Conservation (phyloP, 2,797 vertebrate genomes). For the Anas georgica region DNA sequence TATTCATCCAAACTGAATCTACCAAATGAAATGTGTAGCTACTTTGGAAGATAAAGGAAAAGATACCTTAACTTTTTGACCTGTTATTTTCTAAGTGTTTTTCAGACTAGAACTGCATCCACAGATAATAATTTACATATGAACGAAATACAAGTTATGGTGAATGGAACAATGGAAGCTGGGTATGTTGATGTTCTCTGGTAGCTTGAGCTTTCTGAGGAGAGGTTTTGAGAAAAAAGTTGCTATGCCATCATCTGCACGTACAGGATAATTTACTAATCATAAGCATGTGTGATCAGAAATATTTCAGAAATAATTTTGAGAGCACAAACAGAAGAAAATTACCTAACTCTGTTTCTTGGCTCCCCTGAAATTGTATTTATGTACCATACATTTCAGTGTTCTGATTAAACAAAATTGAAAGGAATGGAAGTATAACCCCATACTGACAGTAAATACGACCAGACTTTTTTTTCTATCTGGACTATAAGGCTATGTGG, state of each 20-base stretch:
- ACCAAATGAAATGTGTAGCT: neutral
- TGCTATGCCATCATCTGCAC: neutral
- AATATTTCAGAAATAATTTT: neutral
- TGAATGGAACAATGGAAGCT: neutral
- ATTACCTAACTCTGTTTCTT: neutral
- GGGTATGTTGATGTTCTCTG: neutral
- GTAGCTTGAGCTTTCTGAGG: neutral
- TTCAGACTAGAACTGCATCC: neutral
- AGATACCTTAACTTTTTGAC: neutral
- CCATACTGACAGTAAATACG: neutral
- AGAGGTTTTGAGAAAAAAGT: neutral
- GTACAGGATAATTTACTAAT: neutral
- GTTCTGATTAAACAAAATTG: neutral
- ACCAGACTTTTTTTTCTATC: neutral
- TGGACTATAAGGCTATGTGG: neutral
- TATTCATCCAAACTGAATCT: neutral
- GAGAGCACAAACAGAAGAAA: neutral
- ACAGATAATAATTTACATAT: neutral
- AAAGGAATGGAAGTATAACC: neutral
- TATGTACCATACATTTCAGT: neutral
- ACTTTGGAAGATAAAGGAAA: neutral
- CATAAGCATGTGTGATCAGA: neutral
- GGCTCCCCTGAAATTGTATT: neutral
- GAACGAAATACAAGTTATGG: neutral
- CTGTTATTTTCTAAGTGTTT: neutral